Evolutionary conservation across 64 coral and sea anemone species (phyloP), one percentile per base, ranked within the genome.

Genomic region (Montipora cactus): DNA sequence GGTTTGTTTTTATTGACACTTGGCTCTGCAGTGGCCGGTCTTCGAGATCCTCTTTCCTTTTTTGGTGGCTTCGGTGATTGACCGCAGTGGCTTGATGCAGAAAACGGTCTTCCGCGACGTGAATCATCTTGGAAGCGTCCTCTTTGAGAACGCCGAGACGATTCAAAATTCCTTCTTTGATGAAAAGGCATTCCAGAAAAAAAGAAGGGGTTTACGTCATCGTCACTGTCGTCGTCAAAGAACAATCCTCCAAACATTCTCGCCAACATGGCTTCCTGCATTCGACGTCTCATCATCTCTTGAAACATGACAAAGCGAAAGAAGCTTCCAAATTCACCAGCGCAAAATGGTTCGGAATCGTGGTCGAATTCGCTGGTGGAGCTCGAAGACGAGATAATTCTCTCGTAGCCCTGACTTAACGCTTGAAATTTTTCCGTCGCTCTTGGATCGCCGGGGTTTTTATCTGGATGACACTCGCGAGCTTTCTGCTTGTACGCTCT

Each of bases 401-500:
- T 72, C 93, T 95, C 87, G 49, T 95, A 95, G 5, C 87, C 79
- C 85, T 95, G 79, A 8, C 79, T 64, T 1, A 95, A 61, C 47
- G 82, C 93, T 46, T 95, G 93, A 86, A 95, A 95, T 71, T 90
- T 95, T 83, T 75, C 77, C 11, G 88, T 95, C 22, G 93, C 93
- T 15, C 67, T 71, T 66, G 93, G 88, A 47, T 95, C 93, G 7
- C 84, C 59, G 0, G 79, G 93, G 47, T 94, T 94, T 47, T 94
- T 94, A 71, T 94, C 93, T 44, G 93, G 93, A 22, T 94, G 93
- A 4, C 88, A 80, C 89, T 94, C 93, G 5, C 88, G 70, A 19
- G 93, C 93, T 82, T 94, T 94, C 72, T 90, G 87, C 67, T 84
- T 90, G 58, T 94, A 94, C 2, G 93, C 93, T 90, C 59, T 77